These are phyloP conservation scores for Trachelus iudaicus DNA, from an alignment of 2,888 invertebrate genomes.

Conservation along the genomic window DNA sequence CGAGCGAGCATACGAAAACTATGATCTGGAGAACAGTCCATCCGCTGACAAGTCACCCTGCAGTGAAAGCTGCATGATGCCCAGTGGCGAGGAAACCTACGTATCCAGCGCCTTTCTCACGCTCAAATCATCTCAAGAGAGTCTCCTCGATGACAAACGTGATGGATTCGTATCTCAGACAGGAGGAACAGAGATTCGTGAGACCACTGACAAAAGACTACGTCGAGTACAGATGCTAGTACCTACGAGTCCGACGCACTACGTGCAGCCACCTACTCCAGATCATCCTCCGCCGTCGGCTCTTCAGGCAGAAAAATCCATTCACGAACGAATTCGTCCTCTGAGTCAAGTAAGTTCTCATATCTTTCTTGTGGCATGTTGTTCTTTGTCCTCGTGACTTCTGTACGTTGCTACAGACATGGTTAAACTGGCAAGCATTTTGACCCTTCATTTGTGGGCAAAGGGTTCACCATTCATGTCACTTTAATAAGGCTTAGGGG, in stretches of 20 bases:
- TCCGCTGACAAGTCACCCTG: slow-evolving; percentile 67
- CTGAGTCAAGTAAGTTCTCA: slow-evolving; percentile 83
- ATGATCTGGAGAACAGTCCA: slow-evolving; percentile 68
- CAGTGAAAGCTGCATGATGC: slow-evolving; percentile 50
- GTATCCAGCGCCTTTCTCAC: slow-evolving; percentile 70
- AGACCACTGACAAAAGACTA: slow-evolving; percentile 59
- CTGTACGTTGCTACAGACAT: not conserved
- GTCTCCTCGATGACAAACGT: slow-evolving; percentile 70
- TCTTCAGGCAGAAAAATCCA: slow-evolving; percentile 87
- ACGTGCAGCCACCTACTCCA: slow-evolving; percentile 92
- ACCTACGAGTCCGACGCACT: slow-evolving; percentile 90
- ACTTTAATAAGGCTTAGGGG: not conserved
- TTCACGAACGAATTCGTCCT: slow-evolving; percentile 90
- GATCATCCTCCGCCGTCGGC: slow-evolving; percentile 95
- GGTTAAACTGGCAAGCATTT: not conserved
- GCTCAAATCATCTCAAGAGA: slow-evolving; percentile 72
- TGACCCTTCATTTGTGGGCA: not conserved
- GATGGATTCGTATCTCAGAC: slow-evolving; percentile 67
- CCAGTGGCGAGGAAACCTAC: slow-evolving; percentile 62
- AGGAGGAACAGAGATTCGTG: slow-evolving; percentile 42
- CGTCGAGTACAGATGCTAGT: slow-evolving; percentile 64
- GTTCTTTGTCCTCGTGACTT: not conserved
- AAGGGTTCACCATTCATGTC: not conserved
- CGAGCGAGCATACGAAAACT: slow-evolving; percentile 72
- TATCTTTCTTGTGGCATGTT: not conserved